phyloP scores from a whole-genome alignment of 2,113 vertebrate species.

The Menidia beryllina region DNA sequence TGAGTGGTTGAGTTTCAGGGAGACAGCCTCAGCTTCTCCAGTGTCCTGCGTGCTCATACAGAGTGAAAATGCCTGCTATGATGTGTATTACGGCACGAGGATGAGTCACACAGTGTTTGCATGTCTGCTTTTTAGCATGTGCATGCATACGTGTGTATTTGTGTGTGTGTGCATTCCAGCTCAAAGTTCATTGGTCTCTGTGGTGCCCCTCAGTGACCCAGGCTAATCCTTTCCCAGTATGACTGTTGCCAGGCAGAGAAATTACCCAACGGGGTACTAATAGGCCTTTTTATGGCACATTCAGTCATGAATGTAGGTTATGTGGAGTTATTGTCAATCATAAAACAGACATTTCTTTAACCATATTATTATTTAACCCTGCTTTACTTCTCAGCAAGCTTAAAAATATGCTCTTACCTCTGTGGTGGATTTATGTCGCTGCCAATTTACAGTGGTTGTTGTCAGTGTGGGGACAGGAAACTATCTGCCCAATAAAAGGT shows the following conservation, averaged over 20 bases:
- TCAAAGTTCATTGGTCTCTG: slow-evolving; percentile 67
- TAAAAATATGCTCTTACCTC: neutral
- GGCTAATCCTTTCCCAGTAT: slow-evolving; percentile 74
- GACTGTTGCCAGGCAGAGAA: slow-evolving; percentile 76
- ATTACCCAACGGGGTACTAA: slow-evolving; percentile 48
- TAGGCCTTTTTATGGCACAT: slow-evolving; percentile 25
- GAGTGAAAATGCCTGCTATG: slow-evolving; percentile 34
- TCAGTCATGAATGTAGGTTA: slow-evolving; percentile 28
- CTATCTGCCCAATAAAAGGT: neutral
- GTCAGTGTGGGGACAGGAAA: slow-evolving; percentile 1
- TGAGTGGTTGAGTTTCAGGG: slow-evolving; percentile 40
- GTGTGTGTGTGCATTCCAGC: slow-evolving; percentile 59
- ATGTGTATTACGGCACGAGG: slow-evolving; percentile 24
- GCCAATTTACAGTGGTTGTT: neutral
- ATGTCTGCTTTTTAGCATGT: slow-evolving; percentile 44
- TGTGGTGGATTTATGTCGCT: neutral
- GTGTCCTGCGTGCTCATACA: slow-evolving; percentile 32
- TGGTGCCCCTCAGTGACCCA: slow-evolving; percentile 27
- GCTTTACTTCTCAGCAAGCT: neutral
- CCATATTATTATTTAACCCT: neutral
- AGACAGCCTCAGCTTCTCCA: slow-evolving; percentile 24
- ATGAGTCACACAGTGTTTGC: slow-evolving; percentile 53
- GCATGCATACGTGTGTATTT: slow-evolving; percentile 21
- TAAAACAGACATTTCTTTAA: neutral
- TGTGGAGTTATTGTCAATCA: neutral